phyloP scores from a whole-genome alignment of 2,797 vertebrate species.

The Chelon auratus region DNA sequence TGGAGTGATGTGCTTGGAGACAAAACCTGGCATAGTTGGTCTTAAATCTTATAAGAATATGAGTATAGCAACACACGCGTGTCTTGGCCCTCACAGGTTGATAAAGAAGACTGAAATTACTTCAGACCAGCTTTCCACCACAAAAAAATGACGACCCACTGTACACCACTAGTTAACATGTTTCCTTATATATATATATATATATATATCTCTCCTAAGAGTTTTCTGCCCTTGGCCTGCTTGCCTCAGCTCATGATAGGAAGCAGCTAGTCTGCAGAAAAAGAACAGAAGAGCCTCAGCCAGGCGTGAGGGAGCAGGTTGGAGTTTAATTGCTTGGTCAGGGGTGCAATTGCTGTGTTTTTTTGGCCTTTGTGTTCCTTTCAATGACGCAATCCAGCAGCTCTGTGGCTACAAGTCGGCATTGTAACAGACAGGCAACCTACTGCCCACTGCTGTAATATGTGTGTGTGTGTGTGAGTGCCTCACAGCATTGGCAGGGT shows the following conservation, averaged over 20 bases:
- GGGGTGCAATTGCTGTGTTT: slow-evolving; percentile 27
- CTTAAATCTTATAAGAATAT: too few relatives aligned
- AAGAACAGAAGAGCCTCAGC: slow-evolving; percentile 6
- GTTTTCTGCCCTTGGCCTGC: not conserved
- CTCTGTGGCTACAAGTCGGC: slow-evolving; percentile 47
- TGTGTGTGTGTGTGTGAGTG: slow-evolving; percentile 18
- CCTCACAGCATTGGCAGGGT: slow-evolving; percentile 40
- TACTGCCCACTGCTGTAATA: slow-evolving; percentile 36
- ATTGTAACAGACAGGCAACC: slow-evolving; percentile 46
- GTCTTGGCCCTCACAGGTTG: too few relatives aligned
- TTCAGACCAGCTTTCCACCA: too few relatives aligned
- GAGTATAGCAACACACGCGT: too few relatives aligned
- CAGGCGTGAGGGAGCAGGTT: slow-evolving; percentile 8
- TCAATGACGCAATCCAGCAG: slow-evolving; percentile 36
- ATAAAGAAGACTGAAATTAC: too few relatives aligned
- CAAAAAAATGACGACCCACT: too few relatives aligned
- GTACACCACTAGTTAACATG: too few relatives aligned
- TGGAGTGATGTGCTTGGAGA: slow-evolving; percentile 3
- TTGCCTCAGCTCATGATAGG: not conserved
- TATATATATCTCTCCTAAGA: not conserved
- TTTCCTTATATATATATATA: too few relatives aligned
- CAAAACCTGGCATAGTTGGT: not conserved
- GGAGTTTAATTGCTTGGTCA: slow-evolving; percentile 29
- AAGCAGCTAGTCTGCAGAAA: not conserved
- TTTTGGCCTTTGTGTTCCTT: slow-evolving; percentile 40